A percentile compares a stretch with the other conserved stretches of the same genome.
Conservation (phyloP, 2,888 invertebrate genomes). For the Clepsis dumicolana region DNA sequence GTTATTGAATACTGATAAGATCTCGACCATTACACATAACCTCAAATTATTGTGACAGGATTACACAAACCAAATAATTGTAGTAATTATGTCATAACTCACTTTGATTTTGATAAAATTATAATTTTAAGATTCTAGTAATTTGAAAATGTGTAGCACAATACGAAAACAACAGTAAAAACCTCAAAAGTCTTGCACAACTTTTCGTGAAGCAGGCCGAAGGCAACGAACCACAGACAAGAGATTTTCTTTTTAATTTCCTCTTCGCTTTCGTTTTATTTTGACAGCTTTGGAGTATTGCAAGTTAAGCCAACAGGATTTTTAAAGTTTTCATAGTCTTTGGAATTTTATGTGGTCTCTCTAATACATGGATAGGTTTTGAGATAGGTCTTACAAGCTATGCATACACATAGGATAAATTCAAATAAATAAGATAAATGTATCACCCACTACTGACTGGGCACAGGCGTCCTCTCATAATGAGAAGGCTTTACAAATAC, state of each 20-base stretch:
- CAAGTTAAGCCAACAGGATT: slow-evolving; percentile 4
- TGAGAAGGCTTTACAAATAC: too few relatives aligned
- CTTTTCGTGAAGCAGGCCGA: slow-evolving; percentile 39
- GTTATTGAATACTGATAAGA: slow-evolving; percentile 25
- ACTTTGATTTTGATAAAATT: slow-evolving; percentile 28
- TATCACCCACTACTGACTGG: too few relatives aligned
- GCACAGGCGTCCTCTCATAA: too few relatives aligned
- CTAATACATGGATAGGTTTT: too few relatives aligned
- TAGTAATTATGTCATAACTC: slow-evolving; percentile 16
- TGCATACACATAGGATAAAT: too few relatives aligned
- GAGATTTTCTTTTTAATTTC: slow-evolving; percentile 8
- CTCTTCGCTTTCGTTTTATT: too few relatives aligned
- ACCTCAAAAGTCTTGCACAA: slow-evolving; percentile 37
- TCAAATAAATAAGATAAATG: too few relatives aligned
- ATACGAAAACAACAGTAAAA: slow-evolving; percentile 32
- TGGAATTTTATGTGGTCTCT: neutral
- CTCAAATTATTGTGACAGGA: slow-evolving; percentile 31
- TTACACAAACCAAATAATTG: slow-evolving; percentile 20
- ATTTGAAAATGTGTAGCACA: slow-evolving; percentile 10
- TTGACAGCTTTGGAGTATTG: slow-evolving; percentile 17
- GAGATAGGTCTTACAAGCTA: too few relatives aligned
- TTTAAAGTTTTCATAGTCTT: neutral
- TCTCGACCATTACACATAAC: slow-evolving; percentile 36
- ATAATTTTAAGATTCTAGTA: slow-evolving; percentile 23
- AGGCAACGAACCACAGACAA: slow-evolving; percentile 41